Conservation (phyloP, 1,140 invertebrate genomes). For the Ceratosolen solmsi region DNA sequence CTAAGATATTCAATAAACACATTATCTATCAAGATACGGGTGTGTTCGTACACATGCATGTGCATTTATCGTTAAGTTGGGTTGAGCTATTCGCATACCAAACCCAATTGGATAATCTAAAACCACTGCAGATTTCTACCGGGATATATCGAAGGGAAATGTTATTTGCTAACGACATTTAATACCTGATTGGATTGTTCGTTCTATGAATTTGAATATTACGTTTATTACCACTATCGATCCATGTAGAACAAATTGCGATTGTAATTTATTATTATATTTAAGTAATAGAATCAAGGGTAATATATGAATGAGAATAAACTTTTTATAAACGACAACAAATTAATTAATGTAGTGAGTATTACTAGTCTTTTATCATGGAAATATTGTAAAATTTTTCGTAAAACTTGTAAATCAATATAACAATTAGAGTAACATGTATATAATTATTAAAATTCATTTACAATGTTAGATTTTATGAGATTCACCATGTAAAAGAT, state of each 20-base stretch:
- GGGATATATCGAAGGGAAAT: background rate
- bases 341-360: too few relatives aligned
- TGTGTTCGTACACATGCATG: slow-evolving; percentile 4
- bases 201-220: background rate
- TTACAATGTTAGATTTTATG: too few relatives aligned
- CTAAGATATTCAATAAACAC: background rate
- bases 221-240: background rate
- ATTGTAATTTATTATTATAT: background rate
- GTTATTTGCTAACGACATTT: background rate
- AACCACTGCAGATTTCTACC: background rate
- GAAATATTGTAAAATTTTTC: too few relatives aligned
- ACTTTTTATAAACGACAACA: too few relatives aligned
- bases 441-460: too few relatives aligned
- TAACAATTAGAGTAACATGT: too few relatives aligned
- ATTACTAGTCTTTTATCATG: too few relatives aligned
- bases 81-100: background rate
- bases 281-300: background rate
- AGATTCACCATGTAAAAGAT: too few relatives aligned
- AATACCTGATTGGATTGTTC: background rate
- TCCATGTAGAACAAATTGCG: background rate
- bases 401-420: too few relatives aligned
- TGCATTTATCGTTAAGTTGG: slow-evolving; percentile 19
- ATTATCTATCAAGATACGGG: background rate
- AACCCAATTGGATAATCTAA: slow-evolving; percentile 33
- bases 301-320: too few relatives aligned